Evolutionary conservation across 1,140 invertebrate species (phyloP), one percentile per base, ranked within the genome.

Genomic region (Drosophila parvula): DNA sequence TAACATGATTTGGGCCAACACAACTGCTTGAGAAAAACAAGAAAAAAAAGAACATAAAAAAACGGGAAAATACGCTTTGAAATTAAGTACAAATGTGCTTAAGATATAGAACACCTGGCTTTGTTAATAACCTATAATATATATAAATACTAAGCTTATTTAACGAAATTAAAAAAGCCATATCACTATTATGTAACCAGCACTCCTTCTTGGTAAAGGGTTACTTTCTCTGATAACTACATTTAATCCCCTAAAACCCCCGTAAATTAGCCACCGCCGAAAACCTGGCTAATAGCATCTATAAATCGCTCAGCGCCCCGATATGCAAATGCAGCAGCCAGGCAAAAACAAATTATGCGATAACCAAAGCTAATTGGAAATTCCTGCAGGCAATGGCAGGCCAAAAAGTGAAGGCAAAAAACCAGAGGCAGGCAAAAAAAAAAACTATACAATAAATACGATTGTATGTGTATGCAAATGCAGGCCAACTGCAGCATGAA

Each of bases 301-400:
- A 84, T 84, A 83, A 79, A 82, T 83, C 70, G 61, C 60, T 58
- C 63, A 63, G 79, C 45, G 57, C 43, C 43, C 57, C 58, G 79
- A 64, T 78, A 75, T 82, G 80, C 80, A 82, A 82, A 82, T 82
- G 74, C 63, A 78, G 47, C 56, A 61, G 69, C 51, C 56, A 41
- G 63, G 30, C 44, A 48, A 53, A 22, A 70, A 69, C 77, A 79
- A 73, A 59, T 80, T 79, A 64, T 63, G 53, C 61, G 75, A 79
- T 78, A 79, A 75, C 50, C 81, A 60, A 84, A 84, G 56, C 82
- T 75, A 79, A 85, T 85, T 85, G 82, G 79, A 82, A 86, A 88
- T 82, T 85, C 82, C 82, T 85, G 83, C 79, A 85, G 79, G 82
- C 82, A 86, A 76, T 76, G 73, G 40, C 38, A 61, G 47, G 47